These are phyloP conservation scores for Hirundichthys speculiger DNA, from an alignment of 2,113 vertebrate species.

Conservation along the genomic window DNA sequence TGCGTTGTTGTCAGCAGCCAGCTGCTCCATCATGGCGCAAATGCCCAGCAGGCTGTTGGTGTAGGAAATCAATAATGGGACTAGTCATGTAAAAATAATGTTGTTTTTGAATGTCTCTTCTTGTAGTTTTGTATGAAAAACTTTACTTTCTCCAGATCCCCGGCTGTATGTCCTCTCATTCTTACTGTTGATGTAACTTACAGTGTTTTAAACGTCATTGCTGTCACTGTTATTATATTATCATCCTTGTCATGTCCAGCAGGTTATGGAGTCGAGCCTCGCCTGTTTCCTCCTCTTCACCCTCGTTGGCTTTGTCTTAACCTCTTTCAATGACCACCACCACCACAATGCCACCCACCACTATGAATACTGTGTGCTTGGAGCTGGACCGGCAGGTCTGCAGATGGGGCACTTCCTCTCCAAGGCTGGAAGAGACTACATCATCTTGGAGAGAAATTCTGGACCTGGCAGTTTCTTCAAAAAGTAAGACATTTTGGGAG, in stretches of 20 bases:
- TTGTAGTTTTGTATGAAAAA: no score
- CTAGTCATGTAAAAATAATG: no score
- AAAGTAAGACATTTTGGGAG: constrained; percentile 72
- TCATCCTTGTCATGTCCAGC: neutral
- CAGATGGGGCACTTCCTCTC: constrained; percentile 92
- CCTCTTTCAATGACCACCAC: constrained; percentile 19
- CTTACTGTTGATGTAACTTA: neutral
- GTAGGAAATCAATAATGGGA: neutral
- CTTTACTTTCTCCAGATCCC: no score
- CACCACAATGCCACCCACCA: constrained; percentile 48
- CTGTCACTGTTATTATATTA: neutral
- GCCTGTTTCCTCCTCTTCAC: constrained; percentile 48
- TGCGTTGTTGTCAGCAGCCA: neutral
- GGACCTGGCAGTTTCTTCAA: constrained; percentile 91
- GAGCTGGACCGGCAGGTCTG: constrained; percentile 91
- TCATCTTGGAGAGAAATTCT: constrained; percentile 87
- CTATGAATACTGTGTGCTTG: constrained; percentile 92
- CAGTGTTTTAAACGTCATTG: neutral
- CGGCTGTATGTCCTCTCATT: no score
- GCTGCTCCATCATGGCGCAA: constrained; percentile 20
- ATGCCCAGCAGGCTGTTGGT: constrained; percentile 1
- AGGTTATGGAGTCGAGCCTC: constrained; percentile 73
- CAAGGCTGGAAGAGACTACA: constrained; percentile 84
- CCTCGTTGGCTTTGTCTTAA: constrained; percentile 45
- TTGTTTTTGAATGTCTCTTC: no score